Conservation (phyloP, 2,113 vertebrate genomes). For the Nerophis lumbriciformis region DNA sequence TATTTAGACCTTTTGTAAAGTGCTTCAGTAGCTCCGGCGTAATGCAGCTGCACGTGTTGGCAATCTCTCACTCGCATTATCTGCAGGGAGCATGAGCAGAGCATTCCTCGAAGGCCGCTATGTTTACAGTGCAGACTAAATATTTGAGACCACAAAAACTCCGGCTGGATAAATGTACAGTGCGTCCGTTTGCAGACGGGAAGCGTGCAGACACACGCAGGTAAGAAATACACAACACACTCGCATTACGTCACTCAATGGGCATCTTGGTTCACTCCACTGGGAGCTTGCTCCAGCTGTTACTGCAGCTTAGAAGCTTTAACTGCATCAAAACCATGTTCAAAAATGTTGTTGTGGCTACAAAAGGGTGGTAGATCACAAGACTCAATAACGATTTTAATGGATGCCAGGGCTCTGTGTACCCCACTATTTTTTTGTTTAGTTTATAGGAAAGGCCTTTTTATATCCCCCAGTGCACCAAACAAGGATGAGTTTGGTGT, state of each 20-base stretch:
- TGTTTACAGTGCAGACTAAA: slow-evolving; percentile 59
- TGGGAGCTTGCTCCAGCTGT: slow-evolving; percentile 5
- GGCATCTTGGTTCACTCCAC: slow-evolving; percentile 27
- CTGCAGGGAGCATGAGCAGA: slow-evolving; percentile 8
- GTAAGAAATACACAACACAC: slow-evolving; percentile 12
- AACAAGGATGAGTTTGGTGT: too few relatives aligned
- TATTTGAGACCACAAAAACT: slow-evolving; percentile 53
- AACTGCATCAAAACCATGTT: slow-evolving; percentile 11
- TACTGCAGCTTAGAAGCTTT: slow-evolving; percentile 9
- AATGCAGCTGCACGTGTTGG: not conserved
- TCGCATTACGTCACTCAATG: slow-evolving; percentile 32
- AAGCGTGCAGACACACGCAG: slow-evolving; percentile 23
- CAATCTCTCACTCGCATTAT: slow-evolving; percentile 15
- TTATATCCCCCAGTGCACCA: too few relatives aligned
- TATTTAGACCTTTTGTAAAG: not conserved
- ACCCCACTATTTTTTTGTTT: too few relatives aligned
- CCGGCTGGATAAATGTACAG: slow-evolving; percentile 11
- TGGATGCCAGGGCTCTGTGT: not conserved
- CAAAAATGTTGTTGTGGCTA: not conserved
- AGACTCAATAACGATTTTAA: too few relatives aligned
- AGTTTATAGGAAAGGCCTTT: too few relatives aligned
- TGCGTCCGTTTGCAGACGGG: not conserved
- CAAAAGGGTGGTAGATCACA: not conserved
- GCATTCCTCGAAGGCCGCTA: slow-evolving; percentile 31
- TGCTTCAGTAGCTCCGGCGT: not conserved